Evolutionary conservation across 2,113 vertebrate species (phyloP).

Genomic region (Calidris pugnax): DNA sequence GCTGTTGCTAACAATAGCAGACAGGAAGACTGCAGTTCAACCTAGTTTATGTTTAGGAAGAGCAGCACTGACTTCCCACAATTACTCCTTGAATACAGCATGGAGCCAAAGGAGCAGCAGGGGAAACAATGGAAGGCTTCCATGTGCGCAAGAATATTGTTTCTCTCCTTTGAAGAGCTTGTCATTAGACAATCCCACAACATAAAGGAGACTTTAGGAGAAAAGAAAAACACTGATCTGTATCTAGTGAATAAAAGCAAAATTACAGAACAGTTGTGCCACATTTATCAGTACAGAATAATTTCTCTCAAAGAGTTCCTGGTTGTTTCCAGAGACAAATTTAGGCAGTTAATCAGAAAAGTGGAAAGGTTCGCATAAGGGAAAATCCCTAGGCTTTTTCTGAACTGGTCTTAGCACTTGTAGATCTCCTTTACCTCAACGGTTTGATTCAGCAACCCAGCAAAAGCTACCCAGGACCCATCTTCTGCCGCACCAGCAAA

Average conservation of each 20-base stretch:
- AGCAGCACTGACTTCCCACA: constrained; percentile 62
- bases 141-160: constrained; percentile 46
- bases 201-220: background rate
- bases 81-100: constrained; percentile 32
- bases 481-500: background rate
- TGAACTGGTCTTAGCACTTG: background rate
- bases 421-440: background rate
- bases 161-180: constrained; percentile 32
- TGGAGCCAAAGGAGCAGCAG: constrained; percentile 47
- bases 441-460: background rate
- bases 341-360: background rate
- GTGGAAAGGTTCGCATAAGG: background rate
- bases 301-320: background rate
- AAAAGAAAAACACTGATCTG: constrained; percentile 13
- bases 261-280: background rate
- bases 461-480: background rate
- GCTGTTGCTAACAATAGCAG: constrained; percentile 49
- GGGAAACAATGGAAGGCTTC: constrained; percentile 53
- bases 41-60: constrained; percentile 71
- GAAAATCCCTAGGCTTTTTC: background rate
- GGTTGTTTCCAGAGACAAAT: background rate
- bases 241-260: constrained; percentile 33
- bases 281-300: background rate
- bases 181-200: constrained; percentile 28
- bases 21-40: constrained; percentile 64